phyloP scores from a whole-genome alignment of 1,140 invertebrate genomes.

The Drosophila lowei region DNA sequence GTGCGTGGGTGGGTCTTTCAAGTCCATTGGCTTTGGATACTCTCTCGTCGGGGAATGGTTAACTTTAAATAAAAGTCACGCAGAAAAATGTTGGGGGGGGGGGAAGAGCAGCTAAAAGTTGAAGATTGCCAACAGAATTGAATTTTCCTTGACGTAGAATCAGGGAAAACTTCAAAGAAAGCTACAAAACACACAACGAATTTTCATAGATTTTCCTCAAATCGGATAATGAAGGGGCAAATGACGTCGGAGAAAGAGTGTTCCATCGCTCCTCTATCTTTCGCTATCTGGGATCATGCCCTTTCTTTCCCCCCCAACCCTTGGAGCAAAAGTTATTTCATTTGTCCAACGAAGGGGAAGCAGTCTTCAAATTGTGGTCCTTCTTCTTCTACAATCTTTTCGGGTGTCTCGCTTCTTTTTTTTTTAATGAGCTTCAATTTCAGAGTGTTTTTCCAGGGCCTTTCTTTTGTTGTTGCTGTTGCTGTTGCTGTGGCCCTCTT shows the following conservation, averaged over 20 bases:
- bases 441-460: constrained; percentile 22
- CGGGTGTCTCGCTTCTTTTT: constrained; percentile 47
- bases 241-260: no score
- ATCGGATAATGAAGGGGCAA: no score
- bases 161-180: no score
- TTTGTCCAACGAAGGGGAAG: constrained; percentile 28
- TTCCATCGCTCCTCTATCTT: no score
- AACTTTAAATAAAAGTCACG: neutral
- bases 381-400: constrained; percentile 14
- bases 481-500: constrained; percentile 22
- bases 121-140: no score
- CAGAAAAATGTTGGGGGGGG: neutral
- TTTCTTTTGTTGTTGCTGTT: neutral
- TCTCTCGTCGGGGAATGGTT: neutral
- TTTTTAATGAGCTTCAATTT: constrained; percentile 72
- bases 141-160: no score
- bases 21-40: constrained; percentile 33
- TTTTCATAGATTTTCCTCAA: no score
- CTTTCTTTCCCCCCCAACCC: neutral
- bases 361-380: constrained; percentile 41
- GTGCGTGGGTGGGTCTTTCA: neutral
- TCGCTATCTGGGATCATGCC: neutral
- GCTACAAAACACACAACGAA: no score
- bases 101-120: neutral
- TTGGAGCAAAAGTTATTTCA: constrained; percentile 31